Base-by-base conservation (phyloP, 2,888 invertebrate genomes). In the Apamea sordens region DNA sequence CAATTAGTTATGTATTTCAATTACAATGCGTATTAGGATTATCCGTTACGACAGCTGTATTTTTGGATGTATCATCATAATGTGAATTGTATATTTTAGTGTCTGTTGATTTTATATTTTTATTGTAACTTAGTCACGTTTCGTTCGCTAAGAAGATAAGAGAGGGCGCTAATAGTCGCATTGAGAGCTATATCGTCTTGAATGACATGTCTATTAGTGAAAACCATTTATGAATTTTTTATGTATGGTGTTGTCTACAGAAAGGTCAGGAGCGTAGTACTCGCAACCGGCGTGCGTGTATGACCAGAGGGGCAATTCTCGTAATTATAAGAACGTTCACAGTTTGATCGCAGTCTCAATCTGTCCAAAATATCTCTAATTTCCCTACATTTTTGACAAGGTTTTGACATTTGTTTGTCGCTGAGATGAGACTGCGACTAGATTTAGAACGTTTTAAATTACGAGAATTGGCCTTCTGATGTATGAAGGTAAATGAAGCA, bases 131-230 rank as follows among this genome's bases (percentile, higher is more conserved):
- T 32, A 11, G 24, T 11, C 18, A 21, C 13, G 13, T 21, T 71
- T 41, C 0, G 73, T 84, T 79, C 10, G 3, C 11, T 36, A 79
- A 68, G 1, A 1, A 18, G 28, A 61, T 56, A 74, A 87, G 50
- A 85, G 85, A 87, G 76, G 85, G 84, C 85, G 87, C 70, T 87
- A 63, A 24, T 32, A 32, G 69, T 69, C 15, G 10, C 68, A 65
- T 63, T 63, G 11, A 13, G 15, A 53, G 7, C 18, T 28, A 47
- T 5, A 24, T 56, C 1, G 8, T 44, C 24, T 63, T 71, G 15
- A 36, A 24, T 15, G 10, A 13, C 28, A 18, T 41, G 15, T 4
- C n/a, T 72, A 24, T 36, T 13, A 36, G 0, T 28, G 24, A 6
- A 44, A 24, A 44, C 0, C 0, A 1, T 24, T 18, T 8, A 74